Conservation (phyloP, 2,113 vertebrate genomes). For the Vanacampus margaritifer region DNA sequence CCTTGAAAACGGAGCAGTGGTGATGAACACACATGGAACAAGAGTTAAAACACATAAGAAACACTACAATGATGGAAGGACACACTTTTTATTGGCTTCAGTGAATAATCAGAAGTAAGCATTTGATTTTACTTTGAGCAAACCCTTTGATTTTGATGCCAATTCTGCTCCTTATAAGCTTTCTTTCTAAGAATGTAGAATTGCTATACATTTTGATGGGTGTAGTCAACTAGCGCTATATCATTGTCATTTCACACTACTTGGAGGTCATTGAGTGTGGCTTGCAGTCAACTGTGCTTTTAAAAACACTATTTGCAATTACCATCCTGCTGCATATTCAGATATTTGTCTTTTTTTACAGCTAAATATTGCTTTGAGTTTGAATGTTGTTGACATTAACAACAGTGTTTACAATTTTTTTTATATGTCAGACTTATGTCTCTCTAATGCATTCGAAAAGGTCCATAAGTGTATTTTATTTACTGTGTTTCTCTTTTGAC, state of each 20-base stretch:
- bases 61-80: slow-evolving; percentile 84
- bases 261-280: neutral
- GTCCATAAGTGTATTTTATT: neutral
- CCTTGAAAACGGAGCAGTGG: slow-evolving; percentile 86
- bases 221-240: neutral
- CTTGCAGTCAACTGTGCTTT: too few relatives aligned
- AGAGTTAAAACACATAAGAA: slow-evolving; percentile 81
- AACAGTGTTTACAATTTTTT: too few relatives aligned
- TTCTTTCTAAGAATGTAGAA: neutral
- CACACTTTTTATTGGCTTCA: slow-evolving; percentile 84
- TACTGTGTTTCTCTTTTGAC: slow-evolving; percentile 8
- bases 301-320: too few relatives aligned
- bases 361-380: too few relatives aligned
- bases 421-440: neutral
- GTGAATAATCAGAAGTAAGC: slow-evolving; percentile 82
- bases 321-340: too few relatives aligned
- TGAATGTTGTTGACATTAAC: too few relatives aligned
- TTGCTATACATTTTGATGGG: neutral
- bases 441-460: neutral
- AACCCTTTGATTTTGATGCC: neutral
- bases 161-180: neutral
- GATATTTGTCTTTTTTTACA: too few relatives aligned
- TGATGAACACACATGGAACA: slow-evolving; percentile 80
- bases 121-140: neutral
- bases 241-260: neutral